Percentiles rank a stretch among this genome's conserved stretches.
These are phyloP conservation scores for Magallana ariakensis DNA, from an alignment of 1,140 invertebrate genomes.

Conservation along the genomic window DNA sequence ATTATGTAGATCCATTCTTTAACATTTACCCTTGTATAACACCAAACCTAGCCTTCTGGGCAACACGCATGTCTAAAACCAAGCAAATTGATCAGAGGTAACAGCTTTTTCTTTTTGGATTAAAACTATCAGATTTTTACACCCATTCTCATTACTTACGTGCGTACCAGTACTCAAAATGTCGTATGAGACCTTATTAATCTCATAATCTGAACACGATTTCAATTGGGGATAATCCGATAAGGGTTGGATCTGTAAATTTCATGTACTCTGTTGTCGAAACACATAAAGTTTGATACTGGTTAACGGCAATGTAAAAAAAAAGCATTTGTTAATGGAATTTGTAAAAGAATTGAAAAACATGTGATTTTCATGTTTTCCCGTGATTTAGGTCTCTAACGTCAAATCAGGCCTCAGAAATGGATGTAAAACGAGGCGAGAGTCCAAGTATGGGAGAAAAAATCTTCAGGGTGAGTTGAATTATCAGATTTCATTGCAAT, in stretches of 20 bases:
- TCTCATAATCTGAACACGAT: constrained; percentile 1
- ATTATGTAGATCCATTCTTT: too few species aligned
- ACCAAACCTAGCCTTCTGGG: too few species aligned
- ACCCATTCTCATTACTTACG: constrained; percentile 3
- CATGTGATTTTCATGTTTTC: not conserved
- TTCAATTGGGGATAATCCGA: constrained; percentile 15
- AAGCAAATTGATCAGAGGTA: too few species aligned
- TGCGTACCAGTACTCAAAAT: not conserved
- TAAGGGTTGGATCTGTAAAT: not conserved
- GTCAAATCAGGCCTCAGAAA: not conserved
- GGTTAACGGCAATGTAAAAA: not conserved
- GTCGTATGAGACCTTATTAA: not conserved
- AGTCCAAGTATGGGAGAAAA: constrained; percentile 9
- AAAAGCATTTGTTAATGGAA: too few species aligned
- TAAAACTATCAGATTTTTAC: not conserved
- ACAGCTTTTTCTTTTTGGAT: not conserved
- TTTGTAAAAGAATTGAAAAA: not conserved
- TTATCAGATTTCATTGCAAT: not conserved
- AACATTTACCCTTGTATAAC: too few species aligned
- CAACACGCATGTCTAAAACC: too few species aligned
- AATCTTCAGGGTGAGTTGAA: constrained; percentile 20
- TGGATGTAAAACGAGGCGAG: constrained; percentile 6
- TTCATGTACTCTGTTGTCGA: not conserved
- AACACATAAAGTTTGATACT: not conserved
- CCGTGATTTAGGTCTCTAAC: not conserved